Conservation (phyloP, 2,113 vertebrate species). For the Galemys pyrenaicus region DNA sequence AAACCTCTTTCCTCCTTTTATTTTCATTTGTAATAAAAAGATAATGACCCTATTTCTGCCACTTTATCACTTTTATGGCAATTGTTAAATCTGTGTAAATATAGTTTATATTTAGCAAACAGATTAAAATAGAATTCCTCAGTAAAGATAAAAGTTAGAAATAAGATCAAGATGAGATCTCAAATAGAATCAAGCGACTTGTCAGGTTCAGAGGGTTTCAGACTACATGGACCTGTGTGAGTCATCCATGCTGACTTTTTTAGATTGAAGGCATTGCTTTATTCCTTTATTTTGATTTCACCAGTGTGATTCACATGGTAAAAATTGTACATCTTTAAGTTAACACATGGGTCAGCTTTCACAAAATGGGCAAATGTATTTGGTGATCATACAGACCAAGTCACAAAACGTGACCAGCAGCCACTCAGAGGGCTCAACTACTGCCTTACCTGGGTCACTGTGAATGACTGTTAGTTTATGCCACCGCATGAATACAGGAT, state of each 20-base stretch:
- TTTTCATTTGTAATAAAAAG: background rate
- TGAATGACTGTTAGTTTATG: background rate
- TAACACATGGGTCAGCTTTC: background rate
- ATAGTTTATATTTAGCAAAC: conserved; percentile 32
- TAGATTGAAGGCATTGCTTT: background rate
- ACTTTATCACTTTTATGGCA: background rate
- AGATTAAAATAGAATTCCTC: conserved; percentile 28
- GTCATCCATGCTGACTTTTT: background rate
- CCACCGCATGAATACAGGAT: rapidly evolving
- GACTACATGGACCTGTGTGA: background rate
- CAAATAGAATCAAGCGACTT: conserved; percentile 11
- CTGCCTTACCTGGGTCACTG: rapidly evolving
- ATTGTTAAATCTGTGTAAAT: background rate
- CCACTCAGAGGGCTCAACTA: rapidly evolving
- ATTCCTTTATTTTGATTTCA: background rate
- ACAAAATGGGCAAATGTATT: background rate
- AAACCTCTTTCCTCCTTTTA: background rate
- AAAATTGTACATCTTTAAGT: background rate
- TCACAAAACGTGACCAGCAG: background rate
- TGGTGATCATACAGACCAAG: too few relatives aligned
- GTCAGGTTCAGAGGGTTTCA: conserved; percentile 13
- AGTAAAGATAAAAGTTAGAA: background rate
- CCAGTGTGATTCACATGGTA: background rate
- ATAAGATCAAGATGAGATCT: background rate
- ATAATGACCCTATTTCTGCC: background rate